A percentile compares a stretch with the other conserved stretches of the same genome.
These are phyloP conservation scores for Apus apus DNA, from an alignment of 2,113 vertebrate genomes.

Conservation along the genomic window DNA sequence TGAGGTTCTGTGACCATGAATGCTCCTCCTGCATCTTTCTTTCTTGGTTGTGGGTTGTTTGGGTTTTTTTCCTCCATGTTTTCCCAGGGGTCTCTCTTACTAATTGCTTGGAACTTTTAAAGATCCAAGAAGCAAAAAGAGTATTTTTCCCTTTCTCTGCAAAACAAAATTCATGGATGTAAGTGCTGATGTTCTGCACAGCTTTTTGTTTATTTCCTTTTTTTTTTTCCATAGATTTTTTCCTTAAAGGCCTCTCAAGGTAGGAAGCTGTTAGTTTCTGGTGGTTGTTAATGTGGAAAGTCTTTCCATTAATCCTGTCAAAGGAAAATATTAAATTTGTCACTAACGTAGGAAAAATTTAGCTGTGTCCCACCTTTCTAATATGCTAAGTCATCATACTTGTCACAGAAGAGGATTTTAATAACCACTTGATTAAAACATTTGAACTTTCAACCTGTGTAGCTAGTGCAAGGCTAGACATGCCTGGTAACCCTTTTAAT, in stretches of 20 bases:
- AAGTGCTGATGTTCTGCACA: neutral
- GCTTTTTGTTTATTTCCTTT: slow-evolving; percentile 8
- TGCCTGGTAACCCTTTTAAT: slow-evolving; percentile 36
- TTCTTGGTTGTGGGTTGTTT: too few relatives aligned
- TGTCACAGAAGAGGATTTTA: slow-evolving; percentile 23
- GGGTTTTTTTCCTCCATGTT: neutral
- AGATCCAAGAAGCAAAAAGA: neutral
- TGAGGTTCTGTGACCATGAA: neutral
- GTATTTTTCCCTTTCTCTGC: neutral
- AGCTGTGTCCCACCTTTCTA: slow-evolving; percentile 3
- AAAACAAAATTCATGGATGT: neutral
- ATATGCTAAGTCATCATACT: neutral
- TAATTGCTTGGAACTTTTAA: neutral
- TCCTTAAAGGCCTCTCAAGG: slow-evolving; percentile 36
- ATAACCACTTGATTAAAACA: slow-evolving; percentile 11
- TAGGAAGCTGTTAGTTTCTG: slow-evolving; percentile 41
- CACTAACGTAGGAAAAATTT: slow-evolving; percentile 28
- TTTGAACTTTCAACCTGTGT: neutral
- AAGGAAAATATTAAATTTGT: slow-evolving; percentile 13
- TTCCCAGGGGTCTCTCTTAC: neutral
- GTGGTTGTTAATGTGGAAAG: slow-evolving; percentile 29
- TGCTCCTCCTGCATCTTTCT: neutral
- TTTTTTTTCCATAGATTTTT: slow-evolving; percentile 2
- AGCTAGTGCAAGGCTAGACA: neutral
- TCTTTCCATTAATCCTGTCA: slow-evolving; percentile 40